These are phyloP conservation scores for Urocolius indicus DNA, from an alignment of 2,113 vertebrate species.

Conservation along the genomic window DNA sequence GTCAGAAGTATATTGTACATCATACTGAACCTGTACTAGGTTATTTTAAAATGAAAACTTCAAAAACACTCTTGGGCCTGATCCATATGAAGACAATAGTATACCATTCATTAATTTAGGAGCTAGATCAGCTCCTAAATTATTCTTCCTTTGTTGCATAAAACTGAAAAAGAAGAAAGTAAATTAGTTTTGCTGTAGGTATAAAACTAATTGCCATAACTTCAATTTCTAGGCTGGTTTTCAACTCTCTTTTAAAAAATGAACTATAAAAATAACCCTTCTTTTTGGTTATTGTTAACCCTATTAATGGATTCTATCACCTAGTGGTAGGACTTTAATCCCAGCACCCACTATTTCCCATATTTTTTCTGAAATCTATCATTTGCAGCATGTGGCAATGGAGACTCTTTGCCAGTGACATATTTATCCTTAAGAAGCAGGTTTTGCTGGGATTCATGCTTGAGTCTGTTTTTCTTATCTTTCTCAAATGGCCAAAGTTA, in stretches of 20 bases:
- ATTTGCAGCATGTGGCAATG: conserved; percentile 51
- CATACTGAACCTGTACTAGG: background rate
- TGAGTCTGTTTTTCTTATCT: conserved; percentile 80
- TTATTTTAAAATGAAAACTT: background rate
- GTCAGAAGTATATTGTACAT: background rate
- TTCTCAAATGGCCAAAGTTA: conserved; percentile 80
- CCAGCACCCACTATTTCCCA: background rate
- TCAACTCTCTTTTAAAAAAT: background rate
- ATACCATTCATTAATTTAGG: background rate
- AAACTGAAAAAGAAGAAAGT: conserved; percentile 10
- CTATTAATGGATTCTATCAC: conserved; percentile 39
- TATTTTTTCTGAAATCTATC: conserved; percentile 70
- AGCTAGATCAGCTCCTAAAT: background rate
- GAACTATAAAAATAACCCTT: conserved; percentile 19
- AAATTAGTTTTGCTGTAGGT: conserved; percentile 11
- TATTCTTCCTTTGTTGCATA: background rate
- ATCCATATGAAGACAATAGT: background rate
- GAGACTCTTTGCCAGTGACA: conserved; percentile 14
- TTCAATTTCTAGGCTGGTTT: conserved; percentile 17
- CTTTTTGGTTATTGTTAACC: conserved; percentile 43
- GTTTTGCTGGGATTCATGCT: conserved; percentile 70
- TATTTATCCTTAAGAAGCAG: conserved; percentile 77
- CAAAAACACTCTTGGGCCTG: background rate
- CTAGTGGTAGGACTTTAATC: conserved; percentile 32
- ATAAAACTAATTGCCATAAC: conserved; percentile 36